Conservation (phyloP, 2,797 vertebrate species). For the Pyrocephalus nanus region DNA sequence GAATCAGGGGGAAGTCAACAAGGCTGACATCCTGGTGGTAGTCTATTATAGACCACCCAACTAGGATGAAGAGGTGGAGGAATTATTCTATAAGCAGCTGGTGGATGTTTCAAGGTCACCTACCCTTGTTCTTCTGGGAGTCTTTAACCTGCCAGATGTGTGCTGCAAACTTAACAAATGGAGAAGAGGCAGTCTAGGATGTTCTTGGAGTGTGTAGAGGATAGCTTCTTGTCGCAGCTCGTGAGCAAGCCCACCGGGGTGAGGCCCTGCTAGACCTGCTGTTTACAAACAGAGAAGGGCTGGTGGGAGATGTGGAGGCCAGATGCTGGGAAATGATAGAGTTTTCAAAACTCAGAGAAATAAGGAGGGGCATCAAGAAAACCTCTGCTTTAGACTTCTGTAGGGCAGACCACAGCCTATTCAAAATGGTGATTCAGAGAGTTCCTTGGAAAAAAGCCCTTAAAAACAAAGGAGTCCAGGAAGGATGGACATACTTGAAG, state of each 20-base stretch:
- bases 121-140: not conserved
- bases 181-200: not conserved
- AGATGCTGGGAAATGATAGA: not conserved
- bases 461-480: not conserved
- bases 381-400: not conserved
- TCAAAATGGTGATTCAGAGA: not conserved
- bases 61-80: not conserved
- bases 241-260: not conserved
- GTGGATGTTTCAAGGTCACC: not conserved
- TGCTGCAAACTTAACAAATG: not conserved
- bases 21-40: not conserved
- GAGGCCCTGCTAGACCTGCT: not conserved
- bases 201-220: not conserved
- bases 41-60: not conserved
- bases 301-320: not conserved
- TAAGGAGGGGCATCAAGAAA: not conserved
- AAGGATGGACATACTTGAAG: not conserved
- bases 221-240: not conserved
- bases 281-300: not conserved
- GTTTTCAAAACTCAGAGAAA: not conserved
- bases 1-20: not conserved
- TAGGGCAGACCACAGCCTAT: not conserved
- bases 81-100: not conserved
- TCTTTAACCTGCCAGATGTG: not conserved
- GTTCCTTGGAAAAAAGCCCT: not conserved